Evolutionary conservation across 2,888 invertebrate species (phyloP).

Genomic region (Choristoneura rosaceana): DNA sequence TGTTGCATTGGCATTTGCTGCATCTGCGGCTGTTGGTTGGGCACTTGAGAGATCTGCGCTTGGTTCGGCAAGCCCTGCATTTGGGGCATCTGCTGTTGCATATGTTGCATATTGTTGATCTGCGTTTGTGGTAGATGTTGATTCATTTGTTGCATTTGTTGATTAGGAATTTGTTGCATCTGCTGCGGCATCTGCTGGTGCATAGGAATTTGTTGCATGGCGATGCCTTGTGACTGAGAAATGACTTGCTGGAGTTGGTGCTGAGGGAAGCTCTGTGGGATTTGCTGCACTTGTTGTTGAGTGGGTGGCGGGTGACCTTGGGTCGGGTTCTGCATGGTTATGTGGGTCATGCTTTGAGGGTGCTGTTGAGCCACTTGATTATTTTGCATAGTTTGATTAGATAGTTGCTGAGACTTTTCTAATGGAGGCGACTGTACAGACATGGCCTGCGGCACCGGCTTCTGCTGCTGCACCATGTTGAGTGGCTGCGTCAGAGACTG

Average conservation of each 20-base stretch:
- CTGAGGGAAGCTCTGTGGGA: conserved; percentile 83
- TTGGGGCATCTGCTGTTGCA: conserved; percentile 82
- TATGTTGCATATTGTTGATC: conserved; percentile 79
- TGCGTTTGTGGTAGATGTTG: conserved; percentile 80
- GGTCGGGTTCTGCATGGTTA: conserved; percentile 77
- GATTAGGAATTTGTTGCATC: conserved; percentile 82
- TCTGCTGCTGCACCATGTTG: conserved; percentile 77
- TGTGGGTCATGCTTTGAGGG: conserved; percentile 83
- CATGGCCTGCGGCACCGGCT: conserved; percentile 76
- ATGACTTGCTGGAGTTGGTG: conserved; percentile 83
- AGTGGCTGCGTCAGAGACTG: conserved; percentile 82
- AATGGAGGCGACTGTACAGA: conserved; percentile 82
- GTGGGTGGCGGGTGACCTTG: conserved; percentile 71
- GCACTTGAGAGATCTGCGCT: conserved; percentile 77
- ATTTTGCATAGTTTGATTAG: conserved; percentile 74
- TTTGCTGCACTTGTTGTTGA: conserved; percentile 81
- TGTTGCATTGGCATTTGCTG: conserved; percentile 84
- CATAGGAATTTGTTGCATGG: conserved; percentile 83
- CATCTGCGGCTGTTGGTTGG: conserved; percentile 80
- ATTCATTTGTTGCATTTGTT: conserved; percentile 83
- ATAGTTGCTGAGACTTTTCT: conserved; percentile 83
- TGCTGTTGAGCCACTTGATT: conserved; percentile 79
- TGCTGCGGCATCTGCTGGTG: conserved; percentile 83
- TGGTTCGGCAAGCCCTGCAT: conserved; percentile 81
- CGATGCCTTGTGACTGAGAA: conserved; percentile 79